Evolutionary conservation across 2,113 vertebrate species (phyloP).

Genomic region (Lutjanus erythropterus): DNA sequence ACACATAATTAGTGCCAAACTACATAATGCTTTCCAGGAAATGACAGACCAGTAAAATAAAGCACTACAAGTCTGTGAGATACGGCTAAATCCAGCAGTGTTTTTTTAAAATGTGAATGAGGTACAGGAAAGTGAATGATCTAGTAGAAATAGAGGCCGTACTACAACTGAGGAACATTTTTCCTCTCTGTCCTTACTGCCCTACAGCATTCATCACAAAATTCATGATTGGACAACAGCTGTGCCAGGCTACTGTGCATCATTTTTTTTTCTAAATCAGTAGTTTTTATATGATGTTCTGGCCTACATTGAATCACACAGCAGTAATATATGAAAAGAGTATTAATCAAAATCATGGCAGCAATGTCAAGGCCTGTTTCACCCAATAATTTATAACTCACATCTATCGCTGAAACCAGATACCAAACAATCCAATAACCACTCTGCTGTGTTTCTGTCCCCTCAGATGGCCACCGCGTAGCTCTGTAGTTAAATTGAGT

Average conservation of each 20-base stretch:
- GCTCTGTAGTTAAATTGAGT: conserved; percentile 47
- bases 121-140: neutral
- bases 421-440: conserved; percentile 51
- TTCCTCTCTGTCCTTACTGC: neutral
- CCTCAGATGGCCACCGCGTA: conserved; percentile 19
- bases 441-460: conserved; percentile 30
- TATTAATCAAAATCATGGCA: conserved; percentile 44
- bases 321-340: conserved; percentile 33
- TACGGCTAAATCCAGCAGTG: neutral
- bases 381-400: conserved; percentile 42
- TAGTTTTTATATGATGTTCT: neutral
- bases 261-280: neutral
- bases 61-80: neutral
- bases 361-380: conserved; percentile 43
- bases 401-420: conserved; percentile 36
- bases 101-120: conserved; percentile 5
- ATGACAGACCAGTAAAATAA: conserved; percentile 1
- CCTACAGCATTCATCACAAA: conserved; percentile 13
- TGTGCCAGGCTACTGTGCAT: conserved; percentile 6
- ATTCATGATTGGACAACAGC: conserved; percentile 37
- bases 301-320: neutral
- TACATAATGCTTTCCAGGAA: neutral
- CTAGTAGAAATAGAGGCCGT: neutral
- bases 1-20: conserved; percentile 14
- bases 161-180: neutral